Evolutionary conservation across 2,113 vertebrate species (phyloP).

Genomic region (Hypomesus transpacificus): DNA sequence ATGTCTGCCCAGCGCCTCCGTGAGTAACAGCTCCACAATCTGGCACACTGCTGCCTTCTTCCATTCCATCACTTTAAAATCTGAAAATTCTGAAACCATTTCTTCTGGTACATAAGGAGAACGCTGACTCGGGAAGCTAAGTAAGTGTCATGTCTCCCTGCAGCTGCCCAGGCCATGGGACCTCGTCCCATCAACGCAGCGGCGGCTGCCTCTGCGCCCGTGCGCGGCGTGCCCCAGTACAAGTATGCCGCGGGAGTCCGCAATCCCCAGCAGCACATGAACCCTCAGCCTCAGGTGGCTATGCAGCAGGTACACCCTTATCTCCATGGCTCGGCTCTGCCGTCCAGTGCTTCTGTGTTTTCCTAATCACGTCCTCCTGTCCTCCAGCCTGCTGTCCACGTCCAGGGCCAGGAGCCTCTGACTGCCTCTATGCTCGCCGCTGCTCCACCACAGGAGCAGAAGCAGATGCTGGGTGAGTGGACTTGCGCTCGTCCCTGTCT

Average conservation of each 20-base stretch:
- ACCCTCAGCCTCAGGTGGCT: slow-evolving; percentile 87
- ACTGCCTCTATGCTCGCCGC: slow-evolving; percentile 98
- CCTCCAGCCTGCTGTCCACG: slow-evolving; percentile 91
- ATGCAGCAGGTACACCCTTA: slow-evolving; percentile 87
- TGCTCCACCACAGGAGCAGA: slow-evolving; percentile 98
- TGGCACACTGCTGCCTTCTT: not conserved
- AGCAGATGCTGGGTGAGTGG: slow-evolving; percentile 95
- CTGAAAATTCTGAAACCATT: no score
- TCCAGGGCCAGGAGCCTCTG: slow-evolving; percentile 98
- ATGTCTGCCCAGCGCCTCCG: slow-evolving; percentile 93
- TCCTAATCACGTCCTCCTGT: not conserved
- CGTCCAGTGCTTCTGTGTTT: not conserved
- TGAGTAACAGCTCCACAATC: slow-evolving; percentile 61
- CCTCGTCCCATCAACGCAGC: slow-evolving; percentile 84
- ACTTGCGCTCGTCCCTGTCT: not conserved
- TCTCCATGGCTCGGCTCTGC: not conserved
- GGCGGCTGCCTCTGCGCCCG: slow-evolving; percentile 79
- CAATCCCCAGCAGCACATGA: slow-evolving; percentile 94
- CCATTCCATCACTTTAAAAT: no score
- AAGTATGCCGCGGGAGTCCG: slow-evolving; percentile 92
- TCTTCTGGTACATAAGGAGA: no score
- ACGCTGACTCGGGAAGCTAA: no score
- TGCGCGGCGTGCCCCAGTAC: slow-evolving; percentile 89
- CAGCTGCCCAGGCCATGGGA: slow-evolving; percentile 87
- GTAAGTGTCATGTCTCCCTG: slow-evolving; percentile 5